Percentiles rank a stretch among this genome's conserved stretches.
Evolutionary conservation across 2,888 invertebrate genomes (phyloP).

Genomic region (Notocelia uddmanniana): DNA sequence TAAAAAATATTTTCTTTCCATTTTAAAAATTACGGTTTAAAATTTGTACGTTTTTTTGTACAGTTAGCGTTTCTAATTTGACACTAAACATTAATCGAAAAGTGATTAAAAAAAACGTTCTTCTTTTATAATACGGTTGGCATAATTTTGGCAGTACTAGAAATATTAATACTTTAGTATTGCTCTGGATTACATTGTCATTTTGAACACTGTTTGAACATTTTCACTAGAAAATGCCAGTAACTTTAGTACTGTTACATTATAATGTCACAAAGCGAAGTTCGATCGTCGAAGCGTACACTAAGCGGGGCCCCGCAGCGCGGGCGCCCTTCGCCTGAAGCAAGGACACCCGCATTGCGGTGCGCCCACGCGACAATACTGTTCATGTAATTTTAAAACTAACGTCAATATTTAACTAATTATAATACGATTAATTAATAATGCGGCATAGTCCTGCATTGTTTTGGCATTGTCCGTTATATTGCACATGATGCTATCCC

Average conservation of each 20-base stretch:
- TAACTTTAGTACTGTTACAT: conserved; percentile 55
- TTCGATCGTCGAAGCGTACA: conserved; percentile 76
- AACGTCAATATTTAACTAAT: conserved; percentile 84
- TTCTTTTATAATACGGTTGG: conserved; percentile 83
- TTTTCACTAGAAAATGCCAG: conserved; percentile 67
- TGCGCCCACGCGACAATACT: conserved; percentile 79
- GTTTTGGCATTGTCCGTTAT: conserved; percentile 82
- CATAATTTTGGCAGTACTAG: conserved; percentile 85
- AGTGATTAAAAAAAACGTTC: conserved; percentile 79
- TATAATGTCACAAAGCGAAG: conserved; percentile 67
- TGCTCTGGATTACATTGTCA: conserved; percentile 86
- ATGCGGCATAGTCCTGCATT: conserved; percentile 74
- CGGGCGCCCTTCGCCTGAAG: conserved; percentile 14
- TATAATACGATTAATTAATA: conserved; percentile 81
- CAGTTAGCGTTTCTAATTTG: conserved; percentile 85
- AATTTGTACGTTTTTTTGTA: conserved; percentile 86
- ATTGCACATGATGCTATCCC: conserved; percentile 77
- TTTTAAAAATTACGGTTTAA: conserved; percentile 80
- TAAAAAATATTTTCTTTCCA: conserved; percentile 84
- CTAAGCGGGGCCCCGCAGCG: conserved; percentile 59
- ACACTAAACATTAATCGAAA: conserved; percentile 84
- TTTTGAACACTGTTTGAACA: conserved; percentile 79
- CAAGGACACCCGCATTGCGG: conserved; percentile 45
- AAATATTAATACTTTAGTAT: conserved; percentile 85
- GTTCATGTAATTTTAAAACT: conserved; percentile 81